phyloP scores from a whole-genome alignment of 2,797 vertebrate genomes.

The Petrocephalus schoutedeni region DNA sequence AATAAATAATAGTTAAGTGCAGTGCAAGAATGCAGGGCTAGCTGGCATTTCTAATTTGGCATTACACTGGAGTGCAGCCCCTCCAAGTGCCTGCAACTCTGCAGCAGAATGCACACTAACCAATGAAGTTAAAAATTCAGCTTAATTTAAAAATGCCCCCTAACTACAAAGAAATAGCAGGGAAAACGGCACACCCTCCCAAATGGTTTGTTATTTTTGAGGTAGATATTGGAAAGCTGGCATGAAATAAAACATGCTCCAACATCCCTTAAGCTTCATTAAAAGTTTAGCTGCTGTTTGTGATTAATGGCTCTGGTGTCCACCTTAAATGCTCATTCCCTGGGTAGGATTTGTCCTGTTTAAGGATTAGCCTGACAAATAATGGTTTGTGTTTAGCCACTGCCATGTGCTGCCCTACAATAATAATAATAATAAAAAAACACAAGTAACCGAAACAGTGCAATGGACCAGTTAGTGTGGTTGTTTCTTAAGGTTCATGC shows the following conservation, averaged over 20 bases:
- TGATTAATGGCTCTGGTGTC: not conserved
- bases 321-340: not conserved
- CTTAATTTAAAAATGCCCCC: conserved; percentile 6
- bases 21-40: conserved; percentile 23
- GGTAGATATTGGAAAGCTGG: not conserved
- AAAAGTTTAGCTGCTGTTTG: not conserved
- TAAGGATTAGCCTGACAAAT: not conserved
- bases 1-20: conserved; percentile 27
- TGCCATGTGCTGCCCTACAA: not conserved
- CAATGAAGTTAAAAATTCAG: conserved; percentile 24
- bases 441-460: not conserved
- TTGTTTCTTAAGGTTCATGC: not conserved
- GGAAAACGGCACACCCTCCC: not conserved
- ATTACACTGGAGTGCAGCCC: conserved; percentile 19
- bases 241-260: conserved; percentile 3
- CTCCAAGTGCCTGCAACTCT: conserved; percentile 19
- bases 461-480: not conserved
- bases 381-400: not conserved
- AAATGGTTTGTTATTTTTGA: not conserved
- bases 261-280: not conserved
- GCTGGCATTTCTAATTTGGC: conserved; percentile 19
- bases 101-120: conserved; percentile 11
- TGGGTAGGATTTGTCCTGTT: not conserved
- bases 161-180: not conserved
- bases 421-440: not conserved